Percentiles rank a stretch among this genome's conserved stretches.
Conservation (phyloP, 2,797 vertebrate species). For the Phataginus tetradactyla region DNA sequence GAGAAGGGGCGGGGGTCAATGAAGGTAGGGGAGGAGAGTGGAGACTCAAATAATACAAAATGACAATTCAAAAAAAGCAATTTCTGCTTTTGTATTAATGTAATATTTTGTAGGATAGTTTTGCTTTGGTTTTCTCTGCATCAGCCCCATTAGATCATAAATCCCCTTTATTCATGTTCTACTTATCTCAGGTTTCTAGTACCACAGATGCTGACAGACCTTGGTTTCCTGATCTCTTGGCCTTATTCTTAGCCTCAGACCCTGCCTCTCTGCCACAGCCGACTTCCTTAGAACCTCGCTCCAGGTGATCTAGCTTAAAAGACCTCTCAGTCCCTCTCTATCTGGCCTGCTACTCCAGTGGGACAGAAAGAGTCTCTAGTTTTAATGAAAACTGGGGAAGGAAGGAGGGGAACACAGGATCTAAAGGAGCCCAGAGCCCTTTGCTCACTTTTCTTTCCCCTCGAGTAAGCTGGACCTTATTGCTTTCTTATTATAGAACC, state of each 20-base stretch:
- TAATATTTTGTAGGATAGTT: background rate
- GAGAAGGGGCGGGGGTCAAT: background rate
- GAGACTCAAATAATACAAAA: constrained; percentile 29
- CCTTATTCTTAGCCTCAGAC: background rate
- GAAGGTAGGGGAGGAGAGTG: background rate
- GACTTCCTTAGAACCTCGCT: background rate
- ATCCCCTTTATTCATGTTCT: background rate
- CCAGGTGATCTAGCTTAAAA: background rate
- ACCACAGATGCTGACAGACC: background rate
- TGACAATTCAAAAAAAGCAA: constrained; percentile 34
- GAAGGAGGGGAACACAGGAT: background rate
- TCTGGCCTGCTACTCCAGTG: background rate
- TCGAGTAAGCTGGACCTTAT: background rate
- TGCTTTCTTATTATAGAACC: constrained; percentile 14
- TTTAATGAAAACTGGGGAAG: background rate
- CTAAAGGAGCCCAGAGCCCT: background rate
- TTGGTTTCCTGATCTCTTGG: constrained; percentile 19
- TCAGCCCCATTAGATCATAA: background rate
- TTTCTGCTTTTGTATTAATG: constrained; percentile 40
- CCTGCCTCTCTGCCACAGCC: background rate
- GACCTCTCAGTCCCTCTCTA: background rate
- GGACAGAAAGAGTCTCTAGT: background rate
- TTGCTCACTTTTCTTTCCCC: background rate
- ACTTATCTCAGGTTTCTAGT: background rate
- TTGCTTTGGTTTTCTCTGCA: background rate